These are phyloP conservation scores for Spizaetus ornatus DNA, from an alignment of 2,113 vertebrate genomes.

Conservation along the genomic window DNA sequence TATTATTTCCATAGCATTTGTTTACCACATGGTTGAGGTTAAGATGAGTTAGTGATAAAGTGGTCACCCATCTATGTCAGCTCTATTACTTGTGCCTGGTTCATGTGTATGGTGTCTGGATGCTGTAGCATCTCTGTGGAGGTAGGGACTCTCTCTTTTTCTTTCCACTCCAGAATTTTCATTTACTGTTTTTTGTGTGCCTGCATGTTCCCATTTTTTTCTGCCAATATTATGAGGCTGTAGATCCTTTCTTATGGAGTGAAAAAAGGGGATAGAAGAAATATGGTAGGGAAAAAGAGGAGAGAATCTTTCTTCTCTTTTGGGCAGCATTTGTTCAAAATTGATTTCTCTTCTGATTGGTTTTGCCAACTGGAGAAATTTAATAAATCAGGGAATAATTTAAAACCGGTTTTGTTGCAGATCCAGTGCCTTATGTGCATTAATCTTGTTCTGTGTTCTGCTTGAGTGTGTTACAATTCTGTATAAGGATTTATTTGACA, in stretches of 20 bases:
- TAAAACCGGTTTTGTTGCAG: neutral
- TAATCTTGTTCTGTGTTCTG: neutral
- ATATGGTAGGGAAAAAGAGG: neutral
- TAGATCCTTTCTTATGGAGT: neutral
- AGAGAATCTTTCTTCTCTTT: neutral
- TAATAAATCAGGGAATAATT: neutral
- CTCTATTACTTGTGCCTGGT: neutral
- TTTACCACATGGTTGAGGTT: neutral
- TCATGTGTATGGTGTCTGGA: accelerated
- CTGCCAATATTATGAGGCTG: neutral
- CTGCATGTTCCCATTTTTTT: neutral
- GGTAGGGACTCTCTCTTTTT: neutral
- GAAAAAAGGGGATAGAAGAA: neutral
- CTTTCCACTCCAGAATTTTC: neutral
- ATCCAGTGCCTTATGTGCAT: neutral
- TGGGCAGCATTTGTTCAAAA: neutral
- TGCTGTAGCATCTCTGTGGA: neutral
- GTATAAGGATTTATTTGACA: neutral
- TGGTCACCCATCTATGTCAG: neutral
- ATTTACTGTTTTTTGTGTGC: neutral
- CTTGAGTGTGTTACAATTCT: neutral
- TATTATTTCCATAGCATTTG: neutral
- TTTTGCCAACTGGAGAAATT: neutral
- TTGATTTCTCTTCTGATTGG: neutral
- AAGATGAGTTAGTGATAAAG: neutral